Evolutionary conservation across 2,113 vertebrate genomes (phyloP), one percentile per base, ranked within the genome.

Genomic region (Myotis lucifugus): DNA sequence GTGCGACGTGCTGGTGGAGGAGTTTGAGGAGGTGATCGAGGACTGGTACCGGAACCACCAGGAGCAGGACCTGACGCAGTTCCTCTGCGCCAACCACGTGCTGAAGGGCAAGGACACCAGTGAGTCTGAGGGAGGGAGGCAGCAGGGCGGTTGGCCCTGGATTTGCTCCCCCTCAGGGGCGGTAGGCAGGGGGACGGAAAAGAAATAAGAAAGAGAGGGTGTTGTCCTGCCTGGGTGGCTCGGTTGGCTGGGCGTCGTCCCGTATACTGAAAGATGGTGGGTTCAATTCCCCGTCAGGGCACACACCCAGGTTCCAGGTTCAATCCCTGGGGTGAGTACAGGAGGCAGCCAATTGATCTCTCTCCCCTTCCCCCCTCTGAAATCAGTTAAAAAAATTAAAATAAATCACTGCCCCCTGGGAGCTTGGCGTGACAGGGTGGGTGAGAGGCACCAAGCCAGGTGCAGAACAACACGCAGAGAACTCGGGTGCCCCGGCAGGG

Each of bases 1-100:
- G 99, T 99, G 99, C 0, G 99, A 99, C 0, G 98, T 99, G 94
- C 96, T 99, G 99, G 98, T 99, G 74, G 99, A 99, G 83, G 97
- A 99, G 97, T 99, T 99, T 2, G 99, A 99, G 97, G 99, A 99
- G 0, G 99, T 99, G 95, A 99, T 99, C 0, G 99, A 99, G 94
- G 99, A 99, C 95, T 99, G 99, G 99, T 99, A 99, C 98, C 98
- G 98, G 96, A 99, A 99, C 56, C 99, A 97, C 96, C 99, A 99
- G 97, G 98, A 99, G 0, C 99, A 99, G 59, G 99, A 99, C 93
- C 98, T 99, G 93, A 99, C 99, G 10, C 98, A 98, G 0, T 99
- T 99, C 52, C 98, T 99, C 79, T 99, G 99, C 27, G 99, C 99
- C 52, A 98, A 99, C 91, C 99, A 99, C 0, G 99, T 99, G 50